phyloP scores from a whole-genome alignment of 2,797 vertebrate genomes.

The Adelosebastes latens region DNA sequence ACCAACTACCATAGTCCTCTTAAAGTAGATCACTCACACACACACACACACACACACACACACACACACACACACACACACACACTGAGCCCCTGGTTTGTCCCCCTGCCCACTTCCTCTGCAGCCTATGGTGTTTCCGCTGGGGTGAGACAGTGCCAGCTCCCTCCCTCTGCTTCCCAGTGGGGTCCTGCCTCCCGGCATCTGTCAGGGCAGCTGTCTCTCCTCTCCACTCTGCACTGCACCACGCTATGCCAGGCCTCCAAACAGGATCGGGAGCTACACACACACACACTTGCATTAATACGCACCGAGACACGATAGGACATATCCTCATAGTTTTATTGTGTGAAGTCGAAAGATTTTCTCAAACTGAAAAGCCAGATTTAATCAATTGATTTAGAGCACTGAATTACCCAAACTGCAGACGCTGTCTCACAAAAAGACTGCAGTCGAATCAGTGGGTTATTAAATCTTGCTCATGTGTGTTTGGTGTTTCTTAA shows the following conservation, averaged over 20 bases:
- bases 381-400: conserved; percentile 23
- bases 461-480: not conserved
- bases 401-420: not conserved
- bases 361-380: conserved; percentile 4
- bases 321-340: conserved; percentile 38
- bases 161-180: conserved; percentile 86
- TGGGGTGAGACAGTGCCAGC: conserved; percentile 87
- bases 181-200: conserved; percentile 89
- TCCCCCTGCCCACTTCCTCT: conserved; percentile 88
- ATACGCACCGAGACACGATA: conserved; percentile 40
- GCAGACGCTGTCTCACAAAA: not conserved
- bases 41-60: conserved; percentile 46
- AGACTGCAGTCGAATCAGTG: not conserved
- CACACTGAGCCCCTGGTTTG: conserved; percentile 80
- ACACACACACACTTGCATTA: conserved; percentile 47
- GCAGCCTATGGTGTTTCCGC: conserved; percentile 88
- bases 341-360: conserved; percentile 22
- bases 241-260: conserved; percentile 82
- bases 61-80: conserved; percentile 56
- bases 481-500: conserved; percentile 2
- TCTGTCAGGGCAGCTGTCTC: conserved; percentile 88
- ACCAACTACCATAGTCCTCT: conserved; percentile 58
- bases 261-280: conserved; percentile 70
- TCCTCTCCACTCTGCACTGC: conserved; percentile 82
- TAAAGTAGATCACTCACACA: conserved; percentile 51